Conservation (phyloP, 2,888 invertebrate species). For the Dynastes tityus region DNA sequence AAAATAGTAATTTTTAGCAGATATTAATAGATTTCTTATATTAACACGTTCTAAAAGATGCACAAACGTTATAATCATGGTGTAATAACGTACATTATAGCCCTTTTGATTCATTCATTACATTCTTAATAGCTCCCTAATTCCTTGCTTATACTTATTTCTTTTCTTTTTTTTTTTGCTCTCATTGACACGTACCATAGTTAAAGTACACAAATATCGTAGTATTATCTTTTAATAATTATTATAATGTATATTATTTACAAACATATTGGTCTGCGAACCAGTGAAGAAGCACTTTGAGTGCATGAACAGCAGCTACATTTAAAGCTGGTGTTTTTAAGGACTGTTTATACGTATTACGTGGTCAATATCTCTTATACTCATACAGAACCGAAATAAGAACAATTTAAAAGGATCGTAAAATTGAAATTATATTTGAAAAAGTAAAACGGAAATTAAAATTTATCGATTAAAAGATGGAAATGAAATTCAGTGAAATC, state of each 20-base stretch:
- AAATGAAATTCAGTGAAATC: background rate
- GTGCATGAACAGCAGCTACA: conserved; percentile 59
- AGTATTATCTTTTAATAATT: conserved; percentile 35
- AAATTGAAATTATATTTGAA: background rate
- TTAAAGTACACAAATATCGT: conserved; percentile 46
- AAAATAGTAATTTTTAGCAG: background rate
- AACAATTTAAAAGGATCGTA: background rate
- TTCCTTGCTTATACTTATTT: background rate
- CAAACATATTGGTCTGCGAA: conserved; percentile 57
- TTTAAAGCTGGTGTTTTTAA: conserved; percentile 60
- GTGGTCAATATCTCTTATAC: conserved; percentile 49
- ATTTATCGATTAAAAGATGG: background rate
- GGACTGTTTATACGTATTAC: conserved; percentile 56
- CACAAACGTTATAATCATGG: too few relatives aligned
- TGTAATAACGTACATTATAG: background rate
- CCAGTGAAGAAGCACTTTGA: conserved; percentile 57
- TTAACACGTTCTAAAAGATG: background rate
- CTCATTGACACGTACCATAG: background rate
- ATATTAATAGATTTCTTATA: too few relatives aligned
- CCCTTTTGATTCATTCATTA: background rate
- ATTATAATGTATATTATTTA: conserved; percentile 44
- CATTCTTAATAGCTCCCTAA: too few relatives aligned
- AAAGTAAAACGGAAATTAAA: background rate
- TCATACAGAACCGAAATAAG: background rate
- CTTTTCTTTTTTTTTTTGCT: background rate